Conservation (phyloP, 2,888 invertebrate genomes). For the Sinodicranocentrus sp. region DNA sequence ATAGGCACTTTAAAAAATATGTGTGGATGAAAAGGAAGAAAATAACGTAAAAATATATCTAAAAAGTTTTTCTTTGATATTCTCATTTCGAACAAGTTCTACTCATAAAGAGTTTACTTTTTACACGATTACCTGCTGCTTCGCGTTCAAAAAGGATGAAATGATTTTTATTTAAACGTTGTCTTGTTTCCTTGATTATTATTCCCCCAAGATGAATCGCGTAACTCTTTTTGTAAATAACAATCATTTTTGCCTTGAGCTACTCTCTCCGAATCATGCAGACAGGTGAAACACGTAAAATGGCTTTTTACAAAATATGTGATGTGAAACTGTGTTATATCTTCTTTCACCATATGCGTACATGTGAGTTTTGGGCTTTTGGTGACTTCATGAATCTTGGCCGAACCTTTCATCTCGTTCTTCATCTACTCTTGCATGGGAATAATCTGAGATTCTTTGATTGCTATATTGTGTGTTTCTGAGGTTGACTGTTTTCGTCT, state of each 20-base stretch:
- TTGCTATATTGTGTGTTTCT: too few relatives aligned
- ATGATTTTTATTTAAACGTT: constrained; percentile 40
- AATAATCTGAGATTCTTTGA: too few relatives aligned
- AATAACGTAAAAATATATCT: neutral
- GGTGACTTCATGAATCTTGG: too few relatives aligned
- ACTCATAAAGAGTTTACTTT: neutral
- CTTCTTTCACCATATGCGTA: too few relatives aligned
- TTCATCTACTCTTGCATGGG: too few relatives aligned
- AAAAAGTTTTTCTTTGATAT: neutral
- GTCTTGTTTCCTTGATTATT: neutral
- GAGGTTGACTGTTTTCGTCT: too few relatives aligned
- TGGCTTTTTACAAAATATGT: too few relatives aligned
- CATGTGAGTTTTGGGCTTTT: too few relatives aligned
- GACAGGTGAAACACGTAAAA: neutral
- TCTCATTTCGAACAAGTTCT: constrained; percentile 18
- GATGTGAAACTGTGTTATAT: too few relatives aligned
- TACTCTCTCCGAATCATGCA: neutral
- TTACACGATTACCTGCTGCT: constrained; percentile 49
- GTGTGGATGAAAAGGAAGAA: neutral
- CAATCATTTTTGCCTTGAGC: constrained; percentile 28
- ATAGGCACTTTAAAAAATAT: neutral
- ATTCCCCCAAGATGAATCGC: constrained; percentile 19
- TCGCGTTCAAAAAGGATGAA: constrained; percentile 5
- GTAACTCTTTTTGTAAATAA: constrained; percentile 13
- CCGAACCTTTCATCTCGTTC: too few relatives aligned